Evolutionary conservation across 2,797 vertebrate genomes (phyloP), one percentile per base, ranked within the genome.

Genomic region (Echiichthys vipera): DNA sequence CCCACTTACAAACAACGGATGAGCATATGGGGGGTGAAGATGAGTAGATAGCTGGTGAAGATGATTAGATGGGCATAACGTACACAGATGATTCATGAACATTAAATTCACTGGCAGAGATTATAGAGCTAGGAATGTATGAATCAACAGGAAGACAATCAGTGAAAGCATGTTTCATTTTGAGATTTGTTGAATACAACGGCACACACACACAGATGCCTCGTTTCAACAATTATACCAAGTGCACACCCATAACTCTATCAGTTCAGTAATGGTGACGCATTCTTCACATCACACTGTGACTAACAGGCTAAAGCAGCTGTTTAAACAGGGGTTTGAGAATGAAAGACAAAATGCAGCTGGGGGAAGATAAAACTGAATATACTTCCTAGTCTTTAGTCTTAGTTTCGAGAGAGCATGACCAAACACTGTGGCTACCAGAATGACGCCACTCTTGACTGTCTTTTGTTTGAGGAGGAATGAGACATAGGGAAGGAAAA

Each of bases 221-320:
- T 20, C 3, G 12, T 62, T 73, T 68, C 22, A 71, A 36, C 62
- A 40, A 64, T 57, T 65, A 62, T 30, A n/a, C 36, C 37, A 39
- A 72, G 53, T 17, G 22, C 22, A 63, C 53, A 56, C 17, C 70
- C 11, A 36, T 54, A 74, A 64, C 18, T 49, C 20, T 51, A 56
- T 79, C 57, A 76, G 59, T 34, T 71, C 46, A 47, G 63, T 27
- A 2, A 14, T 45, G 22, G 14, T 88, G 88, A 88, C 49, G 70
- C 72, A 50, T 15, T 64, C 14, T 61, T 49, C 6, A 55, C 42
- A 39, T 77, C 79, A 81, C 56, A 14, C 53, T 71, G 79, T 84
- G 85, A 88, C 77, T 70, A 84, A 88, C 58, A 22, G 49, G 71
- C 53, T 77, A 68, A 65, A 77, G 58, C 46, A 58, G 68, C 74